Base-by-base conservation (phyloP, 2,797 vertebrate species). In the Melopsittacus undulatus region DNA sequence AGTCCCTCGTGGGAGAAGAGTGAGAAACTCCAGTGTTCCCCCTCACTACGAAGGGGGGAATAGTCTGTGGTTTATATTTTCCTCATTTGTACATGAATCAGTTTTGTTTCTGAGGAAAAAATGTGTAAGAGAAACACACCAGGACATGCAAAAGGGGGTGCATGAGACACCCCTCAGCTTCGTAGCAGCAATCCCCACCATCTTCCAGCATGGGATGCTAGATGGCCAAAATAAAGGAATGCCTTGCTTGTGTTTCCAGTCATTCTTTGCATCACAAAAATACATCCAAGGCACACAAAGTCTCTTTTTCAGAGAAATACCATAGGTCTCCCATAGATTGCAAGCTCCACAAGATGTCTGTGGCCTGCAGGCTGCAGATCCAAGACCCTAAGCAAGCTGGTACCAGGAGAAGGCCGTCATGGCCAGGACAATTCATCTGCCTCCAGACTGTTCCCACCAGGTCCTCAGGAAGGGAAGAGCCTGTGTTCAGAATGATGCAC, bases 11-110 rank as follows among this genome's bases (percentile, higher is more conserved):
- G 81, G 82, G 52, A 90, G 80, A 87, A 49, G 42, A 80, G 69
- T 85, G 81, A 94, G 81, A 70, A 87, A 63, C 62, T 81, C 77
- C 77, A 72, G 61, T 42, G 34, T 84, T 84, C 46, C 51, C 67
- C 22, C n/a, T 79, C 34, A 9, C 52, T 59, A 26, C n/a, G 38
- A 75, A 70, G 24, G 32, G 42, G 86, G 20, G 79, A 67, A 40
- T 66, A 57, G 27, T 73, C 80, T 80, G 16, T 61, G 20, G 56
- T 36, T 59, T 59, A 17, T 59, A 26, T 49, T 80, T 66, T 67
- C 45, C 51, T 68, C 38, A 66, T 61, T 57, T 92, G 48, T 61
- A 17, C 38, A 32, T 32, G 26, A 81, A 83, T 68, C 26, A 36
- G 26, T 63, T 91, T 66, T 24, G 67, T 75, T 78, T 54, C 66